Conservation (phyloP, 2,797 vertebrate species). For the Mionectes olivaceus region DNA sequence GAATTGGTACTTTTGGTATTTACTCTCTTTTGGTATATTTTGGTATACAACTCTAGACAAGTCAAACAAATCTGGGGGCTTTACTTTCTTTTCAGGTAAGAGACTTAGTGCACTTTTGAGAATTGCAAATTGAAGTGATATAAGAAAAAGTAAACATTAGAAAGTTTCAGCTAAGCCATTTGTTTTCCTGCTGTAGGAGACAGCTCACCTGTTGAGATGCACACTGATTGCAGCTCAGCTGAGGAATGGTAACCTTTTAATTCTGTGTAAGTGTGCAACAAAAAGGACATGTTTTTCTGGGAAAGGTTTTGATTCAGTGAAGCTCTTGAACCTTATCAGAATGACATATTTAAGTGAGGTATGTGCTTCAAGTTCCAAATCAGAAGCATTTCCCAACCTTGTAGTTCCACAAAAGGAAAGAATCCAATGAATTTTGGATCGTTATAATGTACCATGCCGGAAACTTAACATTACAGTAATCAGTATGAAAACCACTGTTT, state of each 20-base stretch:
- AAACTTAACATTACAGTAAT: neutral
- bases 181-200: neutral
- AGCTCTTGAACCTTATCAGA: neutral
- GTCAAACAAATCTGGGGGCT: fast-evolving
- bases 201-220: neutral
- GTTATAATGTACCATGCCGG: neutral
- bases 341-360: neutral
- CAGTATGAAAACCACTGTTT: neutral
- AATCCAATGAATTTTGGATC: neutral
- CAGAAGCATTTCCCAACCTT: neutral
- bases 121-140: neutral
- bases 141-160: neutral
- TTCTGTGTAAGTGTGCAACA: neutral
- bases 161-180: neutral
- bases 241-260: neutral
- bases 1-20: neutral
- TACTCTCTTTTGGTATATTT: neutral
- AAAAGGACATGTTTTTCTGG: neutral
- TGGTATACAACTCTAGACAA: neutral
- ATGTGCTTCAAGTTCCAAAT: neutral
- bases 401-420: neutral
- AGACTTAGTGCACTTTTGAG: neutral
- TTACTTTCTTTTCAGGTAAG: neutral
- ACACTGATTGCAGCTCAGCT: neutral
- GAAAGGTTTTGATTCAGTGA: neutral